Percentiles rank a stretch among this genome's conserved stretches.
Conservation (phyloP, 2,113 vertebrate genomes). For the Lathamus discolor region DNA sequence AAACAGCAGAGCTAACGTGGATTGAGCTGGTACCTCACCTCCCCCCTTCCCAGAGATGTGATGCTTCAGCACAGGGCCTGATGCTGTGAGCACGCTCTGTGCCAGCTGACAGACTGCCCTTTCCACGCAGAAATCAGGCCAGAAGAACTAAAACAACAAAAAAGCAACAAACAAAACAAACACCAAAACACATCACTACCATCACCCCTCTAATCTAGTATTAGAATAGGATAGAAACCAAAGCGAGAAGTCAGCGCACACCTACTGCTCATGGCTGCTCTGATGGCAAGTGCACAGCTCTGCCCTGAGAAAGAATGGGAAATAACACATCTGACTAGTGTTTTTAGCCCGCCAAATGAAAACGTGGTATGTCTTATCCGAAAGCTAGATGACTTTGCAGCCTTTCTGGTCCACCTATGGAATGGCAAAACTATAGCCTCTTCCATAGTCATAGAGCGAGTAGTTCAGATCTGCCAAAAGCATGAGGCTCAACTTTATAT, state of each 20-base stretch:
- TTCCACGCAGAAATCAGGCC: neutral
- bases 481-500: neutral
- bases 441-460: neutral
- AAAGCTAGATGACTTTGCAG: neutral
- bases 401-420: neutral
- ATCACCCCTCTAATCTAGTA: neutral
- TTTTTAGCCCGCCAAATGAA: neutral
- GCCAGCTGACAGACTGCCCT: neutral
- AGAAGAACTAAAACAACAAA: neutral
- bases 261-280: neutral
- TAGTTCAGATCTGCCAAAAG: neutral
- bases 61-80: neutral
- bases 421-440: neutral
- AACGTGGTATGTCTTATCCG: neutral
- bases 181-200: neutral
- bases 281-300: neutral
- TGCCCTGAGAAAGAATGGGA: neutral
- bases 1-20: neutral
- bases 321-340: neutral
- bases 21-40: neutral
- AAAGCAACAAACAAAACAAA: neutral
- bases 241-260: neutral
- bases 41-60: neutral
- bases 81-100: accelerated
- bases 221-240: neutral